Conservation (phyloP, 2,797 vertebrate genomes). For the Arnoldichthys spilopterus region DNA sequence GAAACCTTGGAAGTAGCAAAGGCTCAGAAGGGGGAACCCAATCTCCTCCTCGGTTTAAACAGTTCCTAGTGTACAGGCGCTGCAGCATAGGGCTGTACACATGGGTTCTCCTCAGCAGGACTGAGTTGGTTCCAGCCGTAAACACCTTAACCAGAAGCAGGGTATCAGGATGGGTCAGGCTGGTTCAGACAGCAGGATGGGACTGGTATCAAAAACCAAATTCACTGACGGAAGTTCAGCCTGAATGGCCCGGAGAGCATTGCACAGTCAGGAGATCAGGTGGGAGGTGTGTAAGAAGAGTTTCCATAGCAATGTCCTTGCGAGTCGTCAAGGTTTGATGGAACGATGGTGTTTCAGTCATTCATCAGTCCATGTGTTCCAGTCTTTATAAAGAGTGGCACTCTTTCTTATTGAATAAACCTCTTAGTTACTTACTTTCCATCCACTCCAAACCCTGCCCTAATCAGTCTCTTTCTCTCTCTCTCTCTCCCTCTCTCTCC, state of each 20-base stretch:
- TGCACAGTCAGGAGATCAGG: neutral
- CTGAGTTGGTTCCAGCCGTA: too few relatives aligned
- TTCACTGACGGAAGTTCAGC: conserved; percentile 31
- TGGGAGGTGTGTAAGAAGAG: conserved; percentile 12
- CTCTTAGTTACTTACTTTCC: neutral
- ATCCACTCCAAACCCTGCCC: neutral
- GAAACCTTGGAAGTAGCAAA: too few relatives aligned
- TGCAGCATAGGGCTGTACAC: too few relatives aligned
- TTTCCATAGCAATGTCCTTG: conserved; percentile 54
- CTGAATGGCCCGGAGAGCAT: conserved; percentile 37
- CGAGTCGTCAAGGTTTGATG: conserved; percentile 36
- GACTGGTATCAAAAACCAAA: too few relatives aligned
- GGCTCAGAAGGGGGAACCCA: too few relatives aligned
- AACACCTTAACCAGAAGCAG: too few relatives aligned
- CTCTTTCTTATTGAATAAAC: conserved; percentile 50
- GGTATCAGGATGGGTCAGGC: too few relatives aligned
- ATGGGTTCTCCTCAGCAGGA: too few relatives aligned
- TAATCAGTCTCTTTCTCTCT: conserved; percentile 15
- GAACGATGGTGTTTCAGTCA: conserved; percentile 47
- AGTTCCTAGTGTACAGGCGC: too few relatives aligned
- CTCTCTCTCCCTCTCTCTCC: neutral
- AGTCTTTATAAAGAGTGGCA: conserved; percentile 42
- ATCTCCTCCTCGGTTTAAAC: too few relatives aligned
- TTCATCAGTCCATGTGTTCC: conserved; percentile 48
- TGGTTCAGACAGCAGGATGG: too few relatives aligned